These are phyloP conservation scores for Siniperca scherzeri DNA, from an alignment of 2,797 vertebrate genomes.

Conservation along the genomic window DNA sequence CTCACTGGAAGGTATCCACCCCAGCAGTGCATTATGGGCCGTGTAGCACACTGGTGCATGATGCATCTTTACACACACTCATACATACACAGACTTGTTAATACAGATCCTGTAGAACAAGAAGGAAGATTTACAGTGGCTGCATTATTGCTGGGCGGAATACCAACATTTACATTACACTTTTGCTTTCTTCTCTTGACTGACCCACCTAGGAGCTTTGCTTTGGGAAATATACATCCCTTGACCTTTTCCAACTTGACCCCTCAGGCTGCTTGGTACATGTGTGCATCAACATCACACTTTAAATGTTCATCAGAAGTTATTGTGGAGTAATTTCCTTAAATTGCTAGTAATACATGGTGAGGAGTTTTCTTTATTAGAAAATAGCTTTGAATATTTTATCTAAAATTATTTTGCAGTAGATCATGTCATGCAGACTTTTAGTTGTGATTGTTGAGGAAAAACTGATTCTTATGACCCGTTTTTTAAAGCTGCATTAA, in stretches of 20 bases:
- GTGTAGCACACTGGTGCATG: background rate
- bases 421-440: background rate
- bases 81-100: conserved; percentile 1
- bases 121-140: conserved; percentile 17
- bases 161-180: background rate
- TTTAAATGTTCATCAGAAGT: background rate
- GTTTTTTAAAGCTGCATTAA: too few relatives aligned
- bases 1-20: conserved; percentile 68
- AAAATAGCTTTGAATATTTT: background rate
- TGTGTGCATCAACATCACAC: background rate
- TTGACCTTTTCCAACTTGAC: background rate
- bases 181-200: background rate
- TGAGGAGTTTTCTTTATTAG: background rate
- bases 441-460: background rate
- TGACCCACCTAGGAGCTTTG: background rate
- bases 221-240: background rate
- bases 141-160: background rate
- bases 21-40: conserved; percentile 22
- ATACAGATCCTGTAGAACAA: background rate
- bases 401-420: background rate
- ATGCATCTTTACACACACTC: conserved; percentile 12
- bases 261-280: background rate
- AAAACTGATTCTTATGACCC: background rate
- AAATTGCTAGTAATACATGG: background rate
- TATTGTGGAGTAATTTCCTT: background rate